These are phyloP conservation scores for Anarsia innoxiella DNA, from an alignment of 2,888 invertebrate genomes.

Conservation along the genomic window DNA sequence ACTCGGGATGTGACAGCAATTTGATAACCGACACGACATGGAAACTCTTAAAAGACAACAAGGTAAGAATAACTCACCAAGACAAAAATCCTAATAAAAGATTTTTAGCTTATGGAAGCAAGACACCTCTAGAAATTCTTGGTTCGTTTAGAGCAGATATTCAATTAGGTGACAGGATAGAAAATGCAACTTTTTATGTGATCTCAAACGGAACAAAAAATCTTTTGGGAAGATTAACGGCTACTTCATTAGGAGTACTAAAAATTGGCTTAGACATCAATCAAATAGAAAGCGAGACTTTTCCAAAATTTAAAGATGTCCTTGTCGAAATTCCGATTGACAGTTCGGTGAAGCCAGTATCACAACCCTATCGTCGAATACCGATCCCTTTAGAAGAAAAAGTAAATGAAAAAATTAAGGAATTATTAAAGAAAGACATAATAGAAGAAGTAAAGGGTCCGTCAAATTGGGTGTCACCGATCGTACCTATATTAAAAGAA, in stretches of 20 bases:
- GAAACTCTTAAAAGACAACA: conserved; percentile 14
- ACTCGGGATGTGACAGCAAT: conserved; percentile 20
- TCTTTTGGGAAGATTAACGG: conserved; percentile 20
- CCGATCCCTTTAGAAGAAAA: conserved; percentile 15
- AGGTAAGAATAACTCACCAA: conserved; percentile 13
- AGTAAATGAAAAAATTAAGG: conserved; percentile 17
- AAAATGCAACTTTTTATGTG: conserved; percentile 16
- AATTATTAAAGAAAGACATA: conserved; percentile 16
- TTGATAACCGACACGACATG: conserved; percentile 18
- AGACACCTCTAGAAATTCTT: conserved; percentile 15
- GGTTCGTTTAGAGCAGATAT: conserved; percentile 21
- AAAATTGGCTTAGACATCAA: conserved; percentile 17
- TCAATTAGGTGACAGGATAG: not conserved
- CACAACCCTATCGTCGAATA: conserved; percentile 2
- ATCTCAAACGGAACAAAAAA: conserved; percentile 18
- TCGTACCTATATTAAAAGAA: conserved; percentile 16
- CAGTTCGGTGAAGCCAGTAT: not conserved
- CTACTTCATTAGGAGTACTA: conserved; percentile 16
- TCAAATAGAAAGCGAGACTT: conserved; percentile 11
- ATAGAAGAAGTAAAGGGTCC: conserved; percentile 18
- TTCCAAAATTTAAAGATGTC: conserved; percentile 18
- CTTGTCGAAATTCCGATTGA: not conserved
- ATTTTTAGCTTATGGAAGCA: conserved; percentile 20
- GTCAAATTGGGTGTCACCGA: conserved; percentile 18
- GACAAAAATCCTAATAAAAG: conserved; percentile 12